Percentiles rank a stretch among this genome's conserved stretches.
Conservation (phyloP, 2,888 invertebrate genomes). For the Lathronympha strigana region DNA sequence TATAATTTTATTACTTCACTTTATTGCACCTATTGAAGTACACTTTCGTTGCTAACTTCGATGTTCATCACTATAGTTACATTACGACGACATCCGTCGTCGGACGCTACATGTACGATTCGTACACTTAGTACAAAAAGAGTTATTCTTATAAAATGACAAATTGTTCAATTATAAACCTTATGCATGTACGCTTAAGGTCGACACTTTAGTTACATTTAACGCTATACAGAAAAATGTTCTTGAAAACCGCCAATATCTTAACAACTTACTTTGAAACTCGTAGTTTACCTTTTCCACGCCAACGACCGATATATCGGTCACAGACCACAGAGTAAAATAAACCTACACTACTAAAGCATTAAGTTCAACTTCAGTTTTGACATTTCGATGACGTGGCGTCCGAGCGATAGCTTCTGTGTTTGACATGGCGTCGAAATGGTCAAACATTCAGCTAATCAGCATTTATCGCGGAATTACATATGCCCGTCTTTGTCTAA, state of each 20-base stretch:
- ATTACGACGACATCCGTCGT: slow-evolving; percentile 30
- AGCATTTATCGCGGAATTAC: slow-evolving; percentile 4
- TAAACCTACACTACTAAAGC: no score
- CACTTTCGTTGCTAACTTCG: slow-evolving; percentile 77
- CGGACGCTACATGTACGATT: slow-evolving; percentile 12
- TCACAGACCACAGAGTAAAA: no score
- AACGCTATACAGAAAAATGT: no score
- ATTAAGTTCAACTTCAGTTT: no score
- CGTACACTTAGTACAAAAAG: slow-evolving; percentile 33
- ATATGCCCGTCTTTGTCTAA: slow-evolving; percentile 4
- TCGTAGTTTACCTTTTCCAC: no score
- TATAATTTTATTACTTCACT: slow-evolving; percentile 64
- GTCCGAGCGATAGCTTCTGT: no score
- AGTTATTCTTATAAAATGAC: slow-evolving; percentile 19
- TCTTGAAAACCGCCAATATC: no score
- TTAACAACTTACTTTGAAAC: no score
- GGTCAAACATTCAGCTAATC: background rate
- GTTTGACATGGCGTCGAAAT: no score
- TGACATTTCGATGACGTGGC: no score
- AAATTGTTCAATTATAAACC: slow-evolving; percentile 10
- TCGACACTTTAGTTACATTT: background rate
- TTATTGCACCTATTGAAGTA: slow-evolving; percentile 83
- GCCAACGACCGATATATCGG: no score
- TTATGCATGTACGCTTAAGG: background rate
- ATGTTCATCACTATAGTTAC: slow-evolving; percentile 60